These are phyloP conservation scores for Podiceps cristatus DNA, from an alignment of 2,113 vertebrate species.

Conservation along the genomic window DNA sequence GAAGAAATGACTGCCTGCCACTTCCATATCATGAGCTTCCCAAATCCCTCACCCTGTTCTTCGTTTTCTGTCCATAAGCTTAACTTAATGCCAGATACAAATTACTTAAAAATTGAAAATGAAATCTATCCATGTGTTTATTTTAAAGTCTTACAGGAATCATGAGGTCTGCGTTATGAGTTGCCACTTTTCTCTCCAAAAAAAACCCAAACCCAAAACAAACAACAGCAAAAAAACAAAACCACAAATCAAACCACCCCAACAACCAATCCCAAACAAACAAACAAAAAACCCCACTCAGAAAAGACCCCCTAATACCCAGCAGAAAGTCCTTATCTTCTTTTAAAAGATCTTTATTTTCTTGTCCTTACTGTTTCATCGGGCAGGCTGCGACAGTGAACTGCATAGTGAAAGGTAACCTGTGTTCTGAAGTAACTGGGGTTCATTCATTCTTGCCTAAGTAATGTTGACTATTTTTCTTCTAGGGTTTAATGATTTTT, in stretches of 20 bases:
- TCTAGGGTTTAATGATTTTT: conserved; percentile 87
- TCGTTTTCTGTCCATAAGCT: background rate
- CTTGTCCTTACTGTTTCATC: fast-evolving
- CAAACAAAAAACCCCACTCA: fast-evolving
- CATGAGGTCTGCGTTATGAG: background rate
- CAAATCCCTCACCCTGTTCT: background rate
- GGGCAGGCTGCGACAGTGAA: background rate
- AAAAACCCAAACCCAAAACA: too few relatives aligned
- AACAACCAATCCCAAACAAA: background rate
- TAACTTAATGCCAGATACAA: background rate
- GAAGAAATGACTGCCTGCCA: background rate
- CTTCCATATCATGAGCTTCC: background rate
- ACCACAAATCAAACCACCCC: too few relatives aligned
- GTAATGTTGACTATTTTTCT: background rate
- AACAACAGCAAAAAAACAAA: too few relatives aligned
- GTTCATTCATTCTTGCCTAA: background rate
- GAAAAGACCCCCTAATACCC: background rate
- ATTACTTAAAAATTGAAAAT: background rate
- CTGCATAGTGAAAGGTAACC: background rate
- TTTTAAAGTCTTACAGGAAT: background rate
- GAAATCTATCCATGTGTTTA: background rate
- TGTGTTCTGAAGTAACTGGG: background rate
- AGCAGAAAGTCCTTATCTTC: background rate
- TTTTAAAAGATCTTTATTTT: background rate
- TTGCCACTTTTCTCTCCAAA: too few relatives aligned